phyloP scores from a whole-genome alignment of 2,797 vertebrate genomes.

The Chromobotia macracanthus region DNA sequence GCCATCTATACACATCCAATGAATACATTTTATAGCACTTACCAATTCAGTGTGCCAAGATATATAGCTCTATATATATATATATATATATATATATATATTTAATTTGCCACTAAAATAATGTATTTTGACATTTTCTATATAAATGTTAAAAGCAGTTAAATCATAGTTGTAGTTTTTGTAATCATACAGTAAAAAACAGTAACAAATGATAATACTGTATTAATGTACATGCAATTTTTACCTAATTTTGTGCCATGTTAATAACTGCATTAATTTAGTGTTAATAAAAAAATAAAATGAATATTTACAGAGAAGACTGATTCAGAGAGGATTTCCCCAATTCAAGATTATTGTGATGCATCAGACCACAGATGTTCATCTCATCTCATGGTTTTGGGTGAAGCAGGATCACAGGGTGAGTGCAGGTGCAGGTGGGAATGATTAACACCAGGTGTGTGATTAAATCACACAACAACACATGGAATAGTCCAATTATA shows the following conservation, averaged over 20 bases:
- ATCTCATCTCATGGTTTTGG: conserved; percentile 8
- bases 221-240: neutral
- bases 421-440: neutral
- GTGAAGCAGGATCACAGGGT: neutral
- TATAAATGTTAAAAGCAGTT: neutral
- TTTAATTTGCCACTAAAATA: neutral
- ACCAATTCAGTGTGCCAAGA: neutral
- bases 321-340: neutral
- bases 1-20: neutral
- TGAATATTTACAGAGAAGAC: neutral
- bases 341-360: neutral
- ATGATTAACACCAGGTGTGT: neutral
- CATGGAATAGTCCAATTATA: neutral
- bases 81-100: neutral
- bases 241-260: neutral
- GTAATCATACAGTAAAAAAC: neutral
- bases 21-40: neutral
- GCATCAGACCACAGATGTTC: neutral
- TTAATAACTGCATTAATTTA: conserved; percentile 43
- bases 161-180: too few species aligned
- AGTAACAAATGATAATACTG: neutral
- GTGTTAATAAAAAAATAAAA: neutral
- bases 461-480: neutral
- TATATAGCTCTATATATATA: neutral
- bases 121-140: neutral